Evolutionary conservation across 2,888 invertebrate genomes (phyloP).

Genomic region (Lordiphosa fenestrarum): DNA sequence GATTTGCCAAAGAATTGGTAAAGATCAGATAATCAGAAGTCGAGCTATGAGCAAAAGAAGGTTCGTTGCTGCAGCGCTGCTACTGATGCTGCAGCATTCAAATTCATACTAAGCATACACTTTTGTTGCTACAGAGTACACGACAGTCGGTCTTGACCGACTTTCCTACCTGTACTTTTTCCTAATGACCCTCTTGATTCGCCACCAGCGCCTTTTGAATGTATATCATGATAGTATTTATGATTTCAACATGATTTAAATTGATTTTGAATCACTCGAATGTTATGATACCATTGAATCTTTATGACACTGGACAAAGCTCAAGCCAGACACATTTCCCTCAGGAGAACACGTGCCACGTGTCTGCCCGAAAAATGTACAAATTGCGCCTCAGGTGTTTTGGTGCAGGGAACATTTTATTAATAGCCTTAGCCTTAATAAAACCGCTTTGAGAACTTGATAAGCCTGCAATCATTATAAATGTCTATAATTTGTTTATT

Average conservation of each 20-base stretch:
- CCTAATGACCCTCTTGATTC: background rate
- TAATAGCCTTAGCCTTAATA: constrained; percentile 64
- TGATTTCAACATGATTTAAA: constrained; percentile 10
- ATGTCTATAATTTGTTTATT: constrained; percentile 65
- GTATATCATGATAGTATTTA: constrained; percentile 10
- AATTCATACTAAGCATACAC: no score
- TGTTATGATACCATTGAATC: constrained; percentile 9
- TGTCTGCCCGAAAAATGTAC: constrained; percentile 31
- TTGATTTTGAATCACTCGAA: constrained; percentile 8
- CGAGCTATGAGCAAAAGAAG: no score
- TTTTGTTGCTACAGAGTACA: no score
- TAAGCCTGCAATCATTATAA: constrained; percentile 58
- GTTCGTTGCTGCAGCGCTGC: no score
- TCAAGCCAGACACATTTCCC: constrained; percentile 1
- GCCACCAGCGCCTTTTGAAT: background rate
- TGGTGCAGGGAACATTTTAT: constrained; percentile 23
- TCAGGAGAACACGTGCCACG: constrained; percentile 52
- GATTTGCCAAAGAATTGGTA: no score
- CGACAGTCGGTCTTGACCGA: no score
- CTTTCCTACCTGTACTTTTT: no score
- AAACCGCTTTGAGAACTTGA: constrained; percentile 41
- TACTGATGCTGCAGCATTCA: no score
- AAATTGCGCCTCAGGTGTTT: constrained; percentile 10
- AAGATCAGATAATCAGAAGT: no score
- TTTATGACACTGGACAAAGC: background rate